Conservation (phyloP, 35 echinoderm and acorn worm genomes). For the Lytechinus variegatus region DNA sequence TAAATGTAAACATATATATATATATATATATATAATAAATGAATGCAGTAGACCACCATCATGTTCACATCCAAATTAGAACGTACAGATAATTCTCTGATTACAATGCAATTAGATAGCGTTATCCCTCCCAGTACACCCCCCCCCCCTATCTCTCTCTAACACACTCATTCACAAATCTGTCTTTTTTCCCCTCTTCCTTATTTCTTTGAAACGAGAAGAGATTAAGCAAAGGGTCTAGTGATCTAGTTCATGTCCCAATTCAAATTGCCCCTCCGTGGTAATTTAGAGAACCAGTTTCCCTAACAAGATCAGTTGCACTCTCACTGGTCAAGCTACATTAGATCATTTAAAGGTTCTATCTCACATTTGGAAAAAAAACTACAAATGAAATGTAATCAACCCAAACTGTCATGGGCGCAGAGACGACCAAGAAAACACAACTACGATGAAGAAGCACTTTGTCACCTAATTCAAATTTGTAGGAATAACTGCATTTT, state of each 20-base stretch:
- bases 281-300: conserved; percentile 19
- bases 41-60: no score
- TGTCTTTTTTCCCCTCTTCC: background rate
- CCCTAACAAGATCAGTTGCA: background rate
- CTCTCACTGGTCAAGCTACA: background rate
- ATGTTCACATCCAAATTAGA: no score
- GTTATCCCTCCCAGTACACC: no score
- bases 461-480: background rate
- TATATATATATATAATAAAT: no score
- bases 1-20: no score
- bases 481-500: background rate
- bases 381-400: background rate
- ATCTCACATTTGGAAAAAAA: background rate
- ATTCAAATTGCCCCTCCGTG: background rate
- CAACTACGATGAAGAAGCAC: background rate
- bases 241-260: background rate
- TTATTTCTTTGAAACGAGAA: background rate
- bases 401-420: background rate
- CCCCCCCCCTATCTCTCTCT: background rate
- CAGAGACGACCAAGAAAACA: background rate
- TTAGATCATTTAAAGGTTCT: background rate
- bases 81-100: no score
- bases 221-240: background rate
- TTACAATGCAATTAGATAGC: no score
- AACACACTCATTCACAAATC: background rate